A percentile compares a stretch with the other conserved stretches of the same genome.
Evolutionary conservation across 2,888 invertebrate species (phyloP).

Genomic region (Galeopsomyia nigrocyanea): DNA sequence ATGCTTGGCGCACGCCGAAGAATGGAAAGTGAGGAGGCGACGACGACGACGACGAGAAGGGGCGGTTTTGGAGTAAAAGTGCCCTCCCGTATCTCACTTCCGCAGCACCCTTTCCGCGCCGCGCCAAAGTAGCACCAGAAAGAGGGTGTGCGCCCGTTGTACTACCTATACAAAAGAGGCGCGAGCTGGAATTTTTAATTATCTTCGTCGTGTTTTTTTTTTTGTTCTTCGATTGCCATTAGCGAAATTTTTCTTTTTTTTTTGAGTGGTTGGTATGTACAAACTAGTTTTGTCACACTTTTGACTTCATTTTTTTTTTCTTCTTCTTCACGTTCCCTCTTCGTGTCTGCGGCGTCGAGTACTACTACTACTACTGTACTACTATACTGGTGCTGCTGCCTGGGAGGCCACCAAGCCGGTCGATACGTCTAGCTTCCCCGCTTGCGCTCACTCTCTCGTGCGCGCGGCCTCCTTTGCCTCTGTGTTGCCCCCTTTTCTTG

Average conservation of each 20-base stretch:
- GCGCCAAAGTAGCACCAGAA: slow-evolving; percentile 56
- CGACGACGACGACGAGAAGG: slow-evolving; percentile 8
- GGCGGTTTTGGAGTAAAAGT: slow-evolving; percentile 48
- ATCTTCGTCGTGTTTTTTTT: too few species aligned
- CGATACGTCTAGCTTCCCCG: slow-evolving; percentile 64
- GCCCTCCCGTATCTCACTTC: slow-evolving; percentile 54
- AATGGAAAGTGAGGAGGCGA: slow-evolving; percentile 27
- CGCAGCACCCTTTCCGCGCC: slow-evolving; percentile 57
- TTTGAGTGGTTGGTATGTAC: not conserved
- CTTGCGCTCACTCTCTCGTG: slow-evolving; percentile 38
- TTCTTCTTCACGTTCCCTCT: slow-evolving; percentile 27
- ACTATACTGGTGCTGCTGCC: slow-evolving; percentile 34
- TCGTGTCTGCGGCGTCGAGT: slow-evolving; percentile 16
- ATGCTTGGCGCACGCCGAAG: slow-evolving; percentile 1
- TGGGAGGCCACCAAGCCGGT: slow-evolving; percentile 52
- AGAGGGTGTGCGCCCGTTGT: too few species aligned
- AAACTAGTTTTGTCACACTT: slow-evolving; percentile 12
- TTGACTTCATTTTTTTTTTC: not conserved
- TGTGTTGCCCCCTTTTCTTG: slow-evolving; percentile 30
- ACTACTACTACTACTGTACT: too few species aligned
- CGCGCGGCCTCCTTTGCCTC: slow-evolving; percentile 45
- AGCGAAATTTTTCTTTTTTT: not conserved
- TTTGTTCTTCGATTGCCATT: not conserved
- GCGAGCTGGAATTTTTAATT: too few species aligned
- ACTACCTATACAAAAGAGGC: too few species aligned